phyloP scores from a whole-genome alignment of 2,113 vertebrate species.

The Atherinomorus stipes region DNA sequence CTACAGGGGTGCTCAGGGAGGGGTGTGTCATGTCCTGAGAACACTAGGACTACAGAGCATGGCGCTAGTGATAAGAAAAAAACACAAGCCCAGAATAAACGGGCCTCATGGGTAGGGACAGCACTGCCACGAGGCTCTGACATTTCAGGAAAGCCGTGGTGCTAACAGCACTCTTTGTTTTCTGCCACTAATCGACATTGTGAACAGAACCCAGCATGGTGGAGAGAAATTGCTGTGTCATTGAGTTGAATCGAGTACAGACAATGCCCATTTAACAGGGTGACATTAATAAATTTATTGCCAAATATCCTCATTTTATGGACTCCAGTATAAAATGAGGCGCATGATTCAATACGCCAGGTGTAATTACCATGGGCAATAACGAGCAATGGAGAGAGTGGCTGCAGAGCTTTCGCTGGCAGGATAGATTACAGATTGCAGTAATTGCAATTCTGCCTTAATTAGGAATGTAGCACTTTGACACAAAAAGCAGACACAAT shows the following conservation, averaged over 20 bases:
- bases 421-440: conserved; percentile 69
- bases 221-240: conserved; percentile 51
- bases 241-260: conserved; percentile 52
- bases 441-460: conserved; percentile 67
- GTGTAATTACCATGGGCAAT: conserved; percentile 73
- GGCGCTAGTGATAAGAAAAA: conserved; percentile 55
- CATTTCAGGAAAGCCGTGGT: conserved; percentile 57
- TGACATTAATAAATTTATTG: conserved; percentile 63
- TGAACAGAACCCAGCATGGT: conserved; percentile 35
- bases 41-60: conserved; percentile 42
- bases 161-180: conserved; percentile 51
- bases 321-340: conserved; percentile 60
- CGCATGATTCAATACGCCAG: conserved; percentile 71
- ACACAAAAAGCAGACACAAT: conserved; percentile 40
- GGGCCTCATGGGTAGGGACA: conserved; percentile 37
- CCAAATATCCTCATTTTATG: conserved; percentile 62
- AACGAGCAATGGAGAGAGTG: conserved; percentile 58
- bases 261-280: conserved; percentile 62
- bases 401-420: conserved; percentile 63
- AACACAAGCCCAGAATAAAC: conserved; percentile 43
- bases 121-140: conserved; percentile 49
- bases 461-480: conserved; percentile 62
- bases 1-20: conserved; percentile 51
- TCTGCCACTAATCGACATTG: conserved; percentile 46
- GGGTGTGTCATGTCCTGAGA: conserved; percentile 60